phyloP scores from a whole-genome alignment of 2,113 vertebrate species.

The Ophiodon elongatus region DNA sequence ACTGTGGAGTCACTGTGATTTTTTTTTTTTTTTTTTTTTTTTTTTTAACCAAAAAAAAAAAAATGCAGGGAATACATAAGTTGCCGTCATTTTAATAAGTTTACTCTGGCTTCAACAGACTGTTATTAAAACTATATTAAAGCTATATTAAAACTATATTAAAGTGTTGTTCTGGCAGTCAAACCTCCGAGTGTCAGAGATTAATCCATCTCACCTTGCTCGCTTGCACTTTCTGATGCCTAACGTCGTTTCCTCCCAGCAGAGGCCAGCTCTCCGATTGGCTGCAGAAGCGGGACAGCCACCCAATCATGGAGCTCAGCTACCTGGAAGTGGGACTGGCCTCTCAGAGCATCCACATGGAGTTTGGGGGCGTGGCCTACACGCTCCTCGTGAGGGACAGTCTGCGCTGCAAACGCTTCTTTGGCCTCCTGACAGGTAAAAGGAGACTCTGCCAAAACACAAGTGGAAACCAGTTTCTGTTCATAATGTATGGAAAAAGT shows the following conservation, averaged over 20 bases:
- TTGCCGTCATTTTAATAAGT: neutral
- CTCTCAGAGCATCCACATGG: slow-evolving; percentile 90
- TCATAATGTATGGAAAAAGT: slow-evolving; percentile 54
- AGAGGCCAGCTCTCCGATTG: slow-evolving; percentile 89
- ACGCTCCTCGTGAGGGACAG: slow-evolving; percentile 89
- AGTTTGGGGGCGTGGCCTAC: slow-evolving; percentile 87
- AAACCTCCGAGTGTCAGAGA: neutral
- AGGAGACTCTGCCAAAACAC: slow-evolving; percentile 8
- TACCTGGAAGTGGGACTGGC: slow-evolving; percentile 91
- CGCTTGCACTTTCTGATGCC: slow-evolving; percentile 23
- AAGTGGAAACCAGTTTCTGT: slow-evolving; percentile 14
- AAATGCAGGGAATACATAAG: slow-evolving; percentile 12
- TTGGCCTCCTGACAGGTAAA: slow-evolving; percentile 88
- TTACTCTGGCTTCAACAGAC: slow-evolving; percentile 27
- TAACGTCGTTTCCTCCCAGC: slow-evolving; percentile 47
- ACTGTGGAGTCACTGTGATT: neutral
- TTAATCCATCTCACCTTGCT: neutral
- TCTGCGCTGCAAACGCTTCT: slow-evolving; percentile 87
- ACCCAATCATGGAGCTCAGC: slow-evolving; percentile 85
- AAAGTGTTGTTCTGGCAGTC: slow-evolving; percentile 35
- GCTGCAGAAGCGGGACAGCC: slow-evolving; percentile 87
- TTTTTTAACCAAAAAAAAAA: too few species aligned
- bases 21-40: too few species aligned
- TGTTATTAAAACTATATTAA: too few species aligned
- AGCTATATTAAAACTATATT: too few species aligned